Base-by-base conservation (phyloP, 2,888 invertebrate genomes). In the Lasioglossum oenotherae region DNA sequence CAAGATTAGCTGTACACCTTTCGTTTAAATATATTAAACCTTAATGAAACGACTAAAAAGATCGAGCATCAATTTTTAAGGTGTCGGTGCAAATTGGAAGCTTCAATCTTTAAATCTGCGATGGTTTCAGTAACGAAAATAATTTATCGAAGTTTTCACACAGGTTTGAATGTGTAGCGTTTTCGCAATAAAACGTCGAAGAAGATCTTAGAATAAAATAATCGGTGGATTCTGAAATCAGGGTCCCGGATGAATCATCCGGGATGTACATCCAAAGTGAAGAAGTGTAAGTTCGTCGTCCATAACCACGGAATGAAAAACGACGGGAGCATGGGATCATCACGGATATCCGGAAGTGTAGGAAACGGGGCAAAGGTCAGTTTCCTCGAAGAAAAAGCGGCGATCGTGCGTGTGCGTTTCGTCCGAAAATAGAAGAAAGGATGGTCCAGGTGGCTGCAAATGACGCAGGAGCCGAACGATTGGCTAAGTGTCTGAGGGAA, bases 381-480 rank as follows among this genome's bases (percentile, higher is more conserved):
- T 49, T 81, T 77, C 60, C 57, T 19, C n/a, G 57, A 71, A 57
- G 75, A 78, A 79, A 78, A 80, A 80, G 53, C 60, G 67, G 49
- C 80, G 79, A 73, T 80, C 73, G 78, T 83, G 80, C 2, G 73
- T 46, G 67, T 31, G 27, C 35, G 53, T 41, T 23, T 23, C 31
- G 64, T 74, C 85, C 82, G 75, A 81, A 83, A 85, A 82, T 46
- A 73, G 78, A 80, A 77, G 83, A 77, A 87, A 90, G 87, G 88
- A 89, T 89, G 87, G 89, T 77, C 94, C 94, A 94, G 94, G 93
- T 94, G 93, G 92, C 86, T 82, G 81, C 92, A 92, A 87, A 92
- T 92, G 93, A 84, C 86, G 88, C 81, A 80, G 67, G 67, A 74
- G 78, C 80, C 72, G 80, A 86, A 84, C 87, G 86, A 92, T 92